These are phyloP conservation scores for Hemicordylus capensis DNA, from an alignment of 2,113 vertebrate genomes.

Conservation along the genomic window DNA sequence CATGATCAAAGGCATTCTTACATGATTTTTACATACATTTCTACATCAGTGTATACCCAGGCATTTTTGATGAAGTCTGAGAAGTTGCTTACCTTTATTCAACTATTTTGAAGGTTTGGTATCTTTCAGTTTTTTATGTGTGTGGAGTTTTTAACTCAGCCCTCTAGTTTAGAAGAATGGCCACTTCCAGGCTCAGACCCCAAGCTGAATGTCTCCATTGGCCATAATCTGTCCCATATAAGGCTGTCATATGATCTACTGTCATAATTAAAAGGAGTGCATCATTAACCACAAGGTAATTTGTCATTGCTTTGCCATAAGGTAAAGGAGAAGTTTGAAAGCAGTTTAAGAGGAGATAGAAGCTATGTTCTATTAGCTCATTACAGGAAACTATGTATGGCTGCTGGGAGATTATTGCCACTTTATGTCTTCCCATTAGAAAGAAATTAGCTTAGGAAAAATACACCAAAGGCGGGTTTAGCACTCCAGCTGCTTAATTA, in stretches of 20 bases:
- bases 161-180: neutral
- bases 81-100: too few species aligned
- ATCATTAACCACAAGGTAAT: neutral
- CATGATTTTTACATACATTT: too few species aligned
- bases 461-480: conserved; percentile 44
- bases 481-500: conserved; percentile 66
- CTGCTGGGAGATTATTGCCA: conserved; percentile 60
- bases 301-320: conserved; percentile 10
- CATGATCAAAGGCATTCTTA: too few species aligned
- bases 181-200: neutral
- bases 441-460: conserved; percentile 56
- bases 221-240: neutral
- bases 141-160: neutral
- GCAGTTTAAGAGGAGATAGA: conserved; percentile 12
- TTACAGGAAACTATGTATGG: conserved; percentile 46
- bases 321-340: neutral
- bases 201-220: neutral
- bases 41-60: too few species aligned
- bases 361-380: conserved; percentile 33
- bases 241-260: neutral
- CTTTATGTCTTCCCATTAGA: conserved; percentile 54
- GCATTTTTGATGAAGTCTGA: too few species aligned
- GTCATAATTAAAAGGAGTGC: neutral
- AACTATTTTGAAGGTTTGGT: too few species aligned
- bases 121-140: too few species aligned